Evolutionary conservation across 1,140 invertebrate genomes (phyloP).

Genomic region (Drosophila mojavensis): DNA sequence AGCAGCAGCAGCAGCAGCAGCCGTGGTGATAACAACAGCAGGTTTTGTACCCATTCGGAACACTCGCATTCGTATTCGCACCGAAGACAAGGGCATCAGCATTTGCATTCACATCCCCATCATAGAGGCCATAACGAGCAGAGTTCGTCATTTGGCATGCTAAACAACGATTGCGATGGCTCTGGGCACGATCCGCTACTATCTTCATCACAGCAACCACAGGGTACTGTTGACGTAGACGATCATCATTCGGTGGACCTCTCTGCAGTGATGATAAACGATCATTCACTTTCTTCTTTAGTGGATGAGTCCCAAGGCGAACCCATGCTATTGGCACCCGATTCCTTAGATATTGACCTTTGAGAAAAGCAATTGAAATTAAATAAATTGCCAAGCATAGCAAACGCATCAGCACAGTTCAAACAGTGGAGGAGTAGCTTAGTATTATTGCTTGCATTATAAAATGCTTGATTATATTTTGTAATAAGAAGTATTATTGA

Average conservation of each 20-base stretch:
- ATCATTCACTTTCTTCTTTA: conserved; percentile 59
- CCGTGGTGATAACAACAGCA: conserved; percentile 4
- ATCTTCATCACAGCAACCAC: conserved; percentile 84
- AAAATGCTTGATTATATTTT: conserved; percentile 20
- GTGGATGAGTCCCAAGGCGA: conserved; percentile 63
- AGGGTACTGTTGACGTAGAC: conserved; percentile 53
- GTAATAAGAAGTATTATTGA: conserved; percentile 36
- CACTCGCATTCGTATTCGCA: not conserved
- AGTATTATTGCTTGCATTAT: conserved; percentile 32
- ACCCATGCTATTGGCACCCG: conserved; percentile 58
- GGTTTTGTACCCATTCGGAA: conserved; percentile 7
- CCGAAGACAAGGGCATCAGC: conserved; percentile 30
- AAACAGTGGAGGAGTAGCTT: conserved; percentile 23
- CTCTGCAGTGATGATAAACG: conserved; percentile 60
- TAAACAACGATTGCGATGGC: conserved; percentile 37
- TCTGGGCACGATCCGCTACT: conserved; percentile 74
- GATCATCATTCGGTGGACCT: conserved; percentile 59
- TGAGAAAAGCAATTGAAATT: conserved; percentile 1
- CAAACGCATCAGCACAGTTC: conserved; percentile 13
- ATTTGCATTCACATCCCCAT: not conserved
- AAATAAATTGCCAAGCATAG: not conserved
- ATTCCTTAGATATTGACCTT: conserved; percentile 73
- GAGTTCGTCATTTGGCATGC: conserved; percentile 16
- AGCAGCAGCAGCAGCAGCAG: not conserved
- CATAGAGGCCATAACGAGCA: conserved; percentile 26